Conservation (phyloP, 2,888 invertebrate genomes). For the Agrochola litura region DNA sequence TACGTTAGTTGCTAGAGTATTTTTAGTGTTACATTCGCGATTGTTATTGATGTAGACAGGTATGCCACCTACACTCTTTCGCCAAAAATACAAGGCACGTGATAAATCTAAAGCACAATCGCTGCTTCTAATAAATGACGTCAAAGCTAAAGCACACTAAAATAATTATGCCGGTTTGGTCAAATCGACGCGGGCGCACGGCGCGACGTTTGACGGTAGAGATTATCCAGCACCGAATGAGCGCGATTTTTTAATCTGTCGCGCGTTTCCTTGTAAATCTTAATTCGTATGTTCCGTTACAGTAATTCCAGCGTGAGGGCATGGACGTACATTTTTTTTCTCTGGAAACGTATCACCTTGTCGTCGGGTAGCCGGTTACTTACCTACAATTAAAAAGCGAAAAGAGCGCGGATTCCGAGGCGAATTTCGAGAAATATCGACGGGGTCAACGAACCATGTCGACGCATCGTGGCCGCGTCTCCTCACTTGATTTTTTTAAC, state of each 20-base stretch:
- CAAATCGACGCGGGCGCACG: constrained; percentile 61
- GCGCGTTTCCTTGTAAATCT: constrained; percentile 82
- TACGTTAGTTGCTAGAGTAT: constrained; percentile 57
- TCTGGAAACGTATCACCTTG: constrained; percentile 88
- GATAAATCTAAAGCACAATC: constrained; percentile 58
- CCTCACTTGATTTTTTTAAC: constrained; percentile 82
- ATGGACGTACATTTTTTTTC: constrained; percentile 81
- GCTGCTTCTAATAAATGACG: constrained; percentile 59
- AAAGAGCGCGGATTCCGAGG: constrained; percentile 88
- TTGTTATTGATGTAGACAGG: constrained; percentile 66
- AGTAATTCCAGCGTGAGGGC: constrained; percentile 82
- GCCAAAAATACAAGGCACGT: constrained; percentile 56
- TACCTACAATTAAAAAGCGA: constrained; percentile 90
- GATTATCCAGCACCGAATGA: constrained; percentile 72
- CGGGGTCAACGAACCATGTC: constrained; percentile 88
- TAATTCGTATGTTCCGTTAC: constrained; percentile 86
- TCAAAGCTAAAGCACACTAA: constrained; percentile 53
- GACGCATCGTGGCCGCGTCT: constrained; percentile 88
- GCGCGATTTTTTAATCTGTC: constrained; percentile 78
- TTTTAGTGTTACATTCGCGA: constrained; percentile 61
- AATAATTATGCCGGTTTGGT: constrained; percentile 58
- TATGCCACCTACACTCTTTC: constrained; percentile 63
- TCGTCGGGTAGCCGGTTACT: constrained; percentile 85
- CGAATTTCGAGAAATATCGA: constrained; percentile 90
- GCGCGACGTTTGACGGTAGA: constrained; percentile 44